Base-by-base conservation (phyloP, 2,113 vertebrate genomes). In the Aegotheles bennettii region DNA sequence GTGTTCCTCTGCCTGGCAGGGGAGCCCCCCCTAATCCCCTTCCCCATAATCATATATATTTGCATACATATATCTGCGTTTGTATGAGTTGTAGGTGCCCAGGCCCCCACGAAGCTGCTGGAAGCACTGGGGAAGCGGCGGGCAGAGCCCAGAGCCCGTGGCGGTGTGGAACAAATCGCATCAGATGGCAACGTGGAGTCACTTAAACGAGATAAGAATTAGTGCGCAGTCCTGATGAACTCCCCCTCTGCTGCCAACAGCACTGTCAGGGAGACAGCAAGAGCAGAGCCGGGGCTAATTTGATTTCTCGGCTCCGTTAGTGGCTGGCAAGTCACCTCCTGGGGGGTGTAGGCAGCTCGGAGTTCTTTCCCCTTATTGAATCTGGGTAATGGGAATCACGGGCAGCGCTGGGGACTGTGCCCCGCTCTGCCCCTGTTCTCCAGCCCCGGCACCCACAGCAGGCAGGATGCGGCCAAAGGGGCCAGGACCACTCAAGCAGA, bases 181-280 rank as follows among this genome's bases (percentile, higher is more conserved):
- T 97, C 90, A 88, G 85, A 84, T 94, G 96, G 97, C 96, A 94
- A 95, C 26, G 47, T 8, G 68, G 95, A 98, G 97, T 98, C 97
- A 97, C 97, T 98, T 97, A 97, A 97, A 97, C 71, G 61, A 97
- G 98, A 93, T 94, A 95, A 96, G 96, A 97, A 97, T 98, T 96
- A 97, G 97, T 86, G 83, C 10, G 1, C 67, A 81, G 91, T 80
- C 75, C 91, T 97, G 97, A 98, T 98, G 97, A 96, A 96, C 93
- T 97, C 93, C 89, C 91, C 82, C 87, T 70, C 93, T 96, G 96
- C 97, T 95, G 89, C 95, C 94, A 69, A 53, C 93, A 94, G 94
- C 93, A 3, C 95, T 94, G 96, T 97, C 93, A 95, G 97, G 96
- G 94, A 97, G 94, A 95, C 96, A 97, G 95, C 31, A 92, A 94